Conservation (phyloP, 37 sponge, comb jelly and placozoan genomes). For the Axinella damicornis region DNA sequence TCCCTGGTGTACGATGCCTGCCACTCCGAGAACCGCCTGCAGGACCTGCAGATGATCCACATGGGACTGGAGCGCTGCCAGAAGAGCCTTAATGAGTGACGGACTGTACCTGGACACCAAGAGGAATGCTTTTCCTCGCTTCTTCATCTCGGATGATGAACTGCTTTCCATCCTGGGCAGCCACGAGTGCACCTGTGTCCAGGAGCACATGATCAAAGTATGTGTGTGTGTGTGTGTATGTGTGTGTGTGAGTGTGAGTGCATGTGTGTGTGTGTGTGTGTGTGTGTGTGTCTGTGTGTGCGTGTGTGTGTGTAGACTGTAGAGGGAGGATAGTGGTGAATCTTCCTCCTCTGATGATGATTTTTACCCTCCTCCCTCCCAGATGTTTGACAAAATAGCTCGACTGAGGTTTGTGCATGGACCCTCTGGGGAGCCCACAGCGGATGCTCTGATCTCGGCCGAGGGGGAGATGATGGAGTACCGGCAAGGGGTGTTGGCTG, state of each 20-base stretch:
- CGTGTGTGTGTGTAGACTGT: too few species aligned
- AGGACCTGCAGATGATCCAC: constrained; percentile 91
- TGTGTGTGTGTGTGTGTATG: not conserved
- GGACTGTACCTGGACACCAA: constrained; percentile 99
- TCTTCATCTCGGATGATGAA: constrained; percentile 99
- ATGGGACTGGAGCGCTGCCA: constrained; percentile 95
- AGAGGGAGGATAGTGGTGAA: too few species aligned
- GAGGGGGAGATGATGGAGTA: constrained; percentile 99
- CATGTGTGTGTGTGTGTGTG: too few species aligned
- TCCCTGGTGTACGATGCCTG: constrained; percentile 92
- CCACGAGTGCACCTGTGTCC: constrained; percentile 97
- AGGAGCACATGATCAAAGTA: constrained; percentile 99
- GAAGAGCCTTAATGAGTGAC: constrained; percentile 99
- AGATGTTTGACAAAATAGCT: constrained; percentile 99
- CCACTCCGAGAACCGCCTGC: constrained; percentile 87
- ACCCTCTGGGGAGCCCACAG: constrained; percentile 75
- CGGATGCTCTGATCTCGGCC: constrained; percentile 94
- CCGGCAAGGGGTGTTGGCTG: constrained; percentile 77
- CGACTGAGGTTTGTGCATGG: constrained; percentile 86
- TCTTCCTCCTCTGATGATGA: too few species aligned
- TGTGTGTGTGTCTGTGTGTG: too few species aligned
- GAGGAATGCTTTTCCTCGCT: constrained; percentile 99
- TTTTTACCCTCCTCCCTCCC: too few species aligned
- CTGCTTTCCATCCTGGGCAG: constrained; percentile 97
- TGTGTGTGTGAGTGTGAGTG: too few species aligned